Evolutionary conservation across 2,113 vertebrate species (phyloP).

Genomic region (Jaculus jaculus): DNA sequence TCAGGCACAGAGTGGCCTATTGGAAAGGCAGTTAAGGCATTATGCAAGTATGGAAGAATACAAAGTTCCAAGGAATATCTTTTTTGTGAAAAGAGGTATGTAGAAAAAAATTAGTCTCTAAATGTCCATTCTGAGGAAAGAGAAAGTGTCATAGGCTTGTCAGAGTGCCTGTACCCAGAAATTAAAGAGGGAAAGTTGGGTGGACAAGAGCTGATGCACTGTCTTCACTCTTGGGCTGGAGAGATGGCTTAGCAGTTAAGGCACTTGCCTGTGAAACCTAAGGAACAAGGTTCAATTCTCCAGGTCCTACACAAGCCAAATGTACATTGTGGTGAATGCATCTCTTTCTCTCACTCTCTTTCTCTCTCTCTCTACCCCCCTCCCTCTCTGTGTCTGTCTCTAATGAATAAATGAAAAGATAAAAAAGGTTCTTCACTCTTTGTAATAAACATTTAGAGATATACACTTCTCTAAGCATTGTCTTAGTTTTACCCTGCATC

Average conservation of each 20-base stretch:
- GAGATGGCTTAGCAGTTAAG: too few species aligned
- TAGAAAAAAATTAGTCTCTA: not conserved
- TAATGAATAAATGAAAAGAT: not conserved
- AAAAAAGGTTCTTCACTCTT: not conserved
- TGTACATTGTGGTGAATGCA: too few species aligned
- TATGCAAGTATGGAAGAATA: not conserved
- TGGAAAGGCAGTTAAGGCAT: not conserved
- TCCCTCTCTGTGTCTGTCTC: too few species aligned
- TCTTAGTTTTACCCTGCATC: too few species aligned
- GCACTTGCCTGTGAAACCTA: too few species aligned
- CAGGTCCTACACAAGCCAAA: too few species aligned
- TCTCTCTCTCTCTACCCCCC: too few species aligned
- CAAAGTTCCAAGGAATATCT: not conserved
- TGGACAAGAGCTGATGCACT: rapidly evolving
- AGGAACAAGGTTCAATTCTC: too few species aligned
- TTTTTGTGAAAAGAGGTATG: not conserved
- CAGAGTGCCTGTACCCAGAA: too few species aligned
- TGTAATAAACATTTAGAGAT: not conserved
- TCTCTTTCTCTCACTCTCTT: too few species aligned
- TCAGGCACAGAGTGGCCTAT: rapidly evolving
- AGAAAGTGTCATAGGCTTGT: not conserved
- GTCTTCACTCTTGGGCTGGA: too few species aligned
- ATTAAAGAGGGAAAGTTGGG: not conserved
- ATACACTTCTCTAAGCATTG: not conserved
- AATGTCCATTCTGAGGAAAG: not conserved